phyloP scores from a whole-genome alignment of 2,888 invertebrate genomes.

The Perizoma affinitatum region DNA sequence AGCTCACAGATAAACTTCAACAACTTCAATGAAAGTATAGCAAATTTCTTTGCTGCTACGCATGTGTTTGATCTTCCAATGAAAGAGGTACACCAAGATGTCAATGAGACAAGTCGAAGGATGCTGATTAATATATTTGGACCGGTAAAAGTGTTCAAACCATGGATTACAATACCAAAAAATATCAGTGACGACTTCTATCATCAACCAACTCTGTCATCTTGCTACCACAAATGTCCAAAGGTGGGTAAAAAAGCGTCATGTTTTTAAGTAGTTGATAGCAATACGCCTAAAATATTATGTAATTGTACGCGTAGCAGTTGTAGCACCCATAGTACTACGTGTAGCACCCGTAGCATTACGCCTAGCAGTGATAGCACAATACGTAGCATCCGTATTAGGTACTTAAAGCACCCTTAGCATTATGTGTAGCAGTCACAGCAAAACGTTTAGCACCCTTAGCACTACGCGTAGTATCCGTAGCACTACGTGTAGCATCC shows the following conservation, averaged over 20 bases:
- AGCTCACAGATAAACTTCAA: constrained; percentile 50
- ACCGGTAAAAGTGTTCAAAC: constrained; percentile 60
- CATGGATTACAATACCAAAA: constrained; percentile 57
- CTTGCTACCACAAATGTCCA: constrained; percentile 73
- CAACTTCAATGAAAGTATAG: constrained; percentile 61
- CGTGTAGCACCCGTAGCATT: no score
- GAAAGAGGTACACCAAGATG: constrained; percentile 43
- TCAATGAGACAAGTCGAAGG: constrained; percentile 52
- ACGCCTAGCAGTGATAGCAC: no score
- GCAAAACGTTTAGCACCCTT: no score
- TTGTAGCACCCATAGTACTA: no score
- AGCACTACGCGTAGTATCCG: no score
- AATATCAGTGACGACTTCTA: constrained; percentile 52
- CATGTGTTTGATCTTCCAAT: constrained; percentile 64
- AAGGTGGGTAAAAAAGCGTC: constrained; percentile 46
- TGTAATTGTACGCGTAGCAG: no score
- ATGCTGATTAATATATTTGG: constrained; percentile 53
- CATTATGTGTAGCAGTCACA: no score
- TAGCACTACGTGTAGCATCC: no score
- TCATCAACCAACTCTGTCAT: constrained; percentile 57
- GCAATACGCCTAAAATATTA: no score
- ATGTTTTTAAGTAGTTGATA: no score
- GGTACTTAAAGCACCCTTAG: no score
- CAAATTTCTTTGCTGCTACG: constrained; percentile 67
- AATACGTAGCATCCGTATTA: no score